Conservation (phyloP, 2,113 vertebrate species). For the Chunga burmeisteri region DNA sequence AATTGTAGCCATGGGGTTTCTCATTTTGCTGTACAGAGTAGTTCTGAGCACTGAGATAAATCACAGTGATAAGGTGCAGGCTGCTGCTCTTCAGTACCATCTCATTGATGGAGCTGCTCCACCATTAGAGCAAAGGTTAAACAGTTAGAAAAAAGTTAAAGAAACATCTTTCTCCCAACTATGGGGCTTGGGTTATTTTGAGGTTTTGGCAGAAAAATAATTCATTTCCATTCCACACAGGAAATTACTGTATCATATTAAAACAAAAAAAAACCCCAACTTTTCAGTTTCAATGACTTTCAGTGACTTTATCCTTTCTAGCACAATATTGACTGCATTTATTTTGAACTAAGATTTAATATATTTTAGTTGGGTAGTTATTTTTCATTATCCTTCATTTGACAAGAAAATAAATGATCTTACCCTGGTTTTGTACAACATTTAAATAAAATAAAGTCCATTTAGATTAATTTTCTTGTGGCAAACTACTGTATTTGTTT, state of each 20-base stretch:
- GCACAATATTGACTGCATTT: neutral
- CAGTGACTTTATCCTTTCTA: neutral
- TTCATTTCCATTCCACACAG: neutral
- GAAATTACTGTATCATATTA: neutral
- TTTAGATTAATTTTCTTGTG: neutral
- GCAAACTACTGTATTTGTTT: neutral
- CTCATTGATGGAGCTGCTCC: neutral
- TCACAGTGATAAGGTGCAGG: neutral
- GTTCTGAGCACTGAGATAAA: neutral
- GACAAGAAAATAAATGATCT: neutral
- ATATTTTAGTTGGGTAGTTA: neutral
- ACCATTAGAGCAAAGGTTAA: neutral
- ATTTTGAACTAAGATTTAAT: neutral
- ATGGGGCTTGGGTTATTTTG: neutral
- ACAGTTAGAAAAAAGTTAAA: neutral
- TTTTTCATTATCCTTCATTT: conserved; percentile 3
- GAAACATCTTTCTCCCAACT: neutral
- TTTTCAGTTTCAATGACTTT: neutral
- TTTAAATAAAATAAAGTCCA: neutral
- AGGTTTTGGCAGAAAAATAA: neutral
- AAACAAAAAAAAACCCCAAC: neutral
- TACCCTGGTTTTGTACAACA: neutral
- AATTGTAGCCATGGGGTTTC: neutral
- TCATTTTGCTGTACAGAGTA: neutral
- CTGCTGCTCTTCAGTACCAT: neutral